Conservation (phyloP, 2,797 vertebrate genomes). For the Danio aesculapii region DNA sequence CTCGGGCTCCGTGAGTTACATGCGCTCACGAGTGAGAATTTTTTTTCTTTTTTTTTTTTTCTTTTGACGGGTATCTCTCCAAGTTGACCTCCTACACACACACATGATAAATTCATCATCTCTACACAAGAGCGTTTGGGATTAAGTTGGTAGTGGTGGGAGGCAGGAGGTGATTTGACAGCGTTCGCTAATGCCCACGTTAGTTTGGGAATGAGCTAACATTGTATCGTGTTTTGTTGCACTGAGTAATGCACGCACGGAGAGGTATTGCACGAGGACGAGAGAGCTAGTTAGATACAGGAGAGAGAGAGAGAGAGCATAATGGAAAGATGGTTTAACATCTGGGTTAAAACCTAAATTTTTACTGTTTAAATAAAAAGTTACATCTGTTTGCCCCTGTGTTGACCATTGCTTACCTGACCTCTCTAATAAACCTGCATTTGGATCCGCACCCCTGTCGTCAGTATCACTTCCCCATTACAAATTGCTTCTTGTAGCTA, state of each 20-base stretch:
- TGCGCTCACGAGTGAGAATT: slow-evolving; percentile 32
- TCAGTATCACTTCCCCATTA: no score
- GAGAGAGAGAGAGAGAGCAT: not conserved
- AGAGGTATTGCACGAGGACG: not conserved
- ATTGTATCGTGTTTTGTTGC: slow-evolving; percentile 45
- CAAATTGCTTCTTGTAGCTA: no score
- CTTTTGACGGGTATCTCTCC: slow-evolving; percentile 36
- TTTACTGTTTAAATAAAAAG: no score
- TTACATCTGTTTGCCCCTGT: no score
- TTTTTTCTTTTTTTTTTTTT: not conserved
- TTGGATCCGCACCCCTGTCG: no score
- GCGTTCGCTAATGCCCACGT: slow-evolving; percentile 45
- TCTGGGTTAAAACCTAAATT: no score
- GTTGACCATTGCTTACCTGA: no score
- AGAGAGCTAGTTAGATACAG: not conserved
- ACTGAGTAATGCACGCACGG: not conserved
- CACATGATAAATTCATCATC: slow-evolving; percentile 41
- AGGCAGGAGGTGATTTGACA: slow-evolving; percentile 54
- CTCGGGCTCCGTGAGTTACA: slow-evolving; percentile 31
- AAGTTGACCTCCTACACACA: slow-evolving; percentile 47
- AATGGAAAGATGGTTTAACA: no score
- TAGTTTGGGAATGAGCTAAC: slow-evolving; percentile 47
- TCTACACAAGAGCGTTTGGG: slow-evolving; percentile 33
- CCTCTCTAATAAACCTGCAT: no score
- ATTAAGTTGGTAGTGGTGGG: slow-evolving; percentile 48